Evolutionary conservation across 2,888 invertebrate genomes (phyloP), one percentile per base, ranked within the genome.

Genomic region (Zygaena filipendulae): DNA sequence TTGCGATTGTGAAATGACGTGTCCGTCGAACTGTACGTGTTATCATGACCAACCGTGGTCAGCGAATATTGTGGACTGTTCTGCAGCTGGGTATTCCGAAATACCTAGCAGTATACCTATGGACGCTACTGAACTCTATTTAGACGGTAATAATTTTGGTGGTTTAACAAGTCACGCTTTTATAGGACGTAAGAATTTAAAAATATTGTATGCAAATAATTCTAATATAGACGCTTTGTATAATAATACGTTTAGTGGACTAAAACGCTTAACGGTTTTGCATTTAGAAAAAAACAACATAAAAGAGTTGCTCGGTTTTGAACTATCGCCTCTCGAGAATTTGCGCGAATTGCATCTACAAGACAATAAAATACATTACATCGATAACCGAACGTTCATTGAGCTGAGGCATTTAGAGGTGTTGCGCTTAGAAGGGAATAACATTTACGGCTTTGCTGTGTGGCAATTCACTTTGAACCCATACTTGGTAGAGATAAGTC

Each of bases 1-100:
- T 28, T 97, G 97, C 80, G 97, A 97, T 75, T 97, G 97, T 81
- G 93, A 95, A 81, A 95, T 95, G 92, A 94, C 92, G 43, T 97
- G 97, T 63, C 97, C 97, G 25, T 85, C 84, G 23, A 93, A 94
- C 64, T 97, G 97, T 81, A 91, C 91, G 35, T 97, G 97, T 61
- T 96, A 94, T 80, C 94, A 95, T 61, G 95, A 97, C 75, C 91
- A 92, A 56, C 88, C 91, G 29, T 96, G 95, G 94, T 88, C 91
- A 11, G 91, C 92, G 2, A 95, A 95, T 61, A 91, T 95, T 43
- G 95, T 95, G 43, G 93, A 94, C 68, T 95, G 95, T 71, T 92
- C 92, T 10, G 87, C 83, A 32, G 87, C 88, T 16, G 88, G 88
- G 35, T 92, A 92, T 72, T 84, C 86, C 11, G 87, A 87, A 61